These are phyloP conservation scores for Lepidurus arcticus DNA, from an alignment of 1,140 invertebrate species.

Conservation along the genomic window DNA sequence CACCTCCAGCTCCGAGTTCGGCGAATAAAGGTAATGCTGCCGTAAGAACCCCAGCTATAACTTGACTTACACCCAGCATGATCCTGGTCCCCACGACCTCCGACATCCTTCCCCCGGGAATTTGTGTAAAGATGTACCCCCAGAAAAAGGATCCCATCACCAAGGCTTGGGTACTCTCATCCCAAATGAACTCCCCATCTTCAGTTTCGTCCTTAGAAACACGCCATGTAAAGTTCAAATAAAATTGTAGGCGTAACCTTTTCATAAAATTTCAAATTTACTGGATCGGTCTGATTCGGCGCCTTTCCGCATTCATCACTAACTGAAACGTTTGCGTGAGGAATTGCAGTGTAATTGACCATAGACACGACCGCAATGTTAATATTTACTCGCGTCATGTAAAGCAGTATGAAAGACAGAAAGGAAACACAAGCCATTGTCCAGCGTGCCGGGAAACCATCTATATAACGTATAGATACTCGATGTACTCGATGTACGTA, in stretches of 20 bases:
- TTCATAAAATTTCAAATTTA: conserved; percentile 27
- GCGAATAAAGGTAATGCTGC: conserved; percentile 46
- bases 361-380: conserved; percentile 85
- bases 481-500: no score
- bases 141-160: conserved; percentile 46
- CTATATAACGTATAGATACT: background rate
- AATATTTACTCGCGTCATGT: conserved; percentile 78
- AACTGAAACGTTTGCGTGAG: conserved; percentile 26
- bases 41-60: conserved; percentile 45
- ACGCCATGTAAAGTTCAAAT: background rate
- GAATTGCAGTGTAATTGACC: conserved; percentile 47
- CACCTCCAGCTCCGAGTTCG: conserved; percentile 40
- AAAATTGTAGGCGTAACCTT: no score
- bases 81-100: conserved; percentile 35
- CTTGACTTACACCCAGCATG: conserved; percentile 42
- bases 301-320: conserved; percentile 30
- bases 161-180: conserved; percentile 41
- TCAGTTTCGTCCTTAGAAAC: conserved; percentile 23
- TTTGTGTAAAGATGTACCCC: conserved; percentile 47
- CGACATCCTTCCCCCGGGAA: conserved; percentile 46
- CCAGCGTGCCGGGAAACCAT: conserved; percentile 61
- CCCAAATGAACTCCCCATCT: conserved; percentile 41
- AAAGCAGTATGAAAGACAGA: conserved; percentile 79
- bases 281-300: background rate
- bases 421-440: conserved; percentile 77